These are phyloP conservation scores for Rambutsinella grinnellia DNA, from an alignment of 2,888 invertebrate species.

Conservation along the genomic window DNA sequence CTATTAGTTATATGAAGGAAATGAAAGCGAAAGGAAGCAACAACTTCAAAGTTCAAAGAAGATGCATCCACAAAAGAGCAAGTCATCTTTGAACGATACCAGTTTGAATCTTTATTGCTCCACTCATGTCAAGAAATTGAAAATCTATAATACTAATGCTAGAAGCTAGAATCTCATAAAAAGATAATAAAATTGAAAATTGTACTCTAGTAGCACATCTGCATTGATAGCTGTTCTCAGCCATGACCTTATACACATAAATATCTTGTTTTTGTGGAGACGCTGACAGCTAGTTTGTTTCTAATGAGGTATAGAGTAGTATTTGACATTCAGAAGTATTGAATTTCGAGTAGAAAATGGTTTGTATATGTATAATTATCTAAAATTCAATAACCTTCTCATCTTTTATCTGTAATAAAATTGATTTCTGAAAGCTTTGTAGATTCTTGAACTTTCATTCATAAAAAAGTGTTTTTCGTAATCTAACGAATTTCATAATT, in stretches of 20 bases:
- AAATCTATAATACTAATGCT: slow-evolving; percentile 15
- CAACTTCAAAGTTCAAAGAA: not conserved
- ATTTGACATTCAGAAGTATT: no score
- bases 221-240: not conserved
- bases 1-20: no score
- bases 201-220: no score
- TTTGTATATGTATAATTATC: no score
- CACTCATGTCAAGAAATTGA: slow-evolving; percentile 1
- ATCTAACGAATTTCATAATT: no score
- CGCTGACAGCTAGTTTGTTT: no score
- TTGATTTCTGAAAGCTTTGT: slow-evolving; percentile 6
- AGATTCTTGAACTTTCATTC: slow-evolving; percentile 7
- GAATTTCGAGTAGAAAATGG: no score
- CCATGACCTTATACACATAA: slow-evolving; percentile 21
- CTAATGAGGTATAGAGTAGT: no score
- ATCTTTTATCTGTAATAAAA: not conserved
- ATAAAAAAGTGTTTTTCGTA: not conserved
- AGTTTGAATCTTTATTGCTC: not conserved
- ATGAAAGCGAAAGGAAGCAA: not conserved
- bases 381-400: no score
- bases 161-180: no score
- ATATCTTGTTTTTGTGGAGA: no score
- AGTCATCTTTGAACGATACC: not conserved
- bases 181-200: no score
- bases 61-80: not conserved